A percentile compares a stretch with the other conserved stretches of the same genome.
Conservation (phyloP, 2,113 vertebrate species). For the Scophthalmus maximus region DNA sequence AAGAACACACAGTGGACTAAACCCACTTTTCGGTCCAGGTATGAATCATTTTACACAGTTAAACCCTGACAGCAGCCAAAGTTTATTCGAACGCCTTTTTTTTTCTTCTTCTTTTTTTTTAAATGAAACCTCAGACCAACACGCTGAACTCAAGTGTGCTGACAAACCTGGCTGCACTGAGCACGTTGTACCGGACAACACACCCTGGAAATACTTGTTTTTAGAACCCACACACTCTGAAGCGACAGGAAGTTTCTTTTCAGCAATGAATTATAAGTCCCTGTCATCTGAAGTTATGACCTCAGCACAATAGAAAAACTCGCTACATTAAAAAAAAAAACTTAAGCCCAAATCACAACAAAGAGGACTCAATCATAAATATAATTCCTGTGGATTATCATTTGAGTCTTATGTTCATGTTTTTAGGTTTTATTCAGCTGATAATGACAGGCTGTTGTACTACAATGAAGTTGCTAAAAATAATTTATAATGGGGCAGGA, state of each 20-base stretch:
- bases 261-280: neutral
- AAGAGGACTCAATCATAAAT: neutral
- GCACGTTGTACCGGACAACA: conserved; percentile 11
- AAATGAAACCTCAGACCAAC: neutral
- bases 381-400: neutral
- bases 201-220: conserved; percentile 20
- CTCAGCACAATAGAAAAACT: neutral
- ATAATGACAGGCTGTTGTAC: too few relatives aligned
- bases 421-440: neutral
- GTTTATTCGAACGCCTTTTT: neutral
- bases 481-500: too few relatives aligned
- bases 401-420: neutral
- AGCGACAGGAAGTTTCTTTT: conserved; percentile 20
- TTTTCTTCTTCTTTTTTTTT: conserved; percentile 20
- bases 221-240: neutral
- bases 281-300: too few relatives aligned
- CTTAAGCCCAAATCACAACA: neutral
- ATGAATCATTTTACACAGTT: neutral
- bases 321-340: neutral
- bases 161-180: conserved; percentile 3
- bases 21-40: conserved; percentile 79
- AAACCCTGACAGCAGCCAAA: neutral
- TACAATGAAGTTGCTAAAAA: too few relatives aligned
- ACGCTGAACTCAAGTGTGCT: neutral
- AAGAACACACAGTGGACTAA: conserved; percentile 73